Conservation (phyloP, 2,888 invertebrate species). For the Aporophyla lueneburgensis region DNA sequence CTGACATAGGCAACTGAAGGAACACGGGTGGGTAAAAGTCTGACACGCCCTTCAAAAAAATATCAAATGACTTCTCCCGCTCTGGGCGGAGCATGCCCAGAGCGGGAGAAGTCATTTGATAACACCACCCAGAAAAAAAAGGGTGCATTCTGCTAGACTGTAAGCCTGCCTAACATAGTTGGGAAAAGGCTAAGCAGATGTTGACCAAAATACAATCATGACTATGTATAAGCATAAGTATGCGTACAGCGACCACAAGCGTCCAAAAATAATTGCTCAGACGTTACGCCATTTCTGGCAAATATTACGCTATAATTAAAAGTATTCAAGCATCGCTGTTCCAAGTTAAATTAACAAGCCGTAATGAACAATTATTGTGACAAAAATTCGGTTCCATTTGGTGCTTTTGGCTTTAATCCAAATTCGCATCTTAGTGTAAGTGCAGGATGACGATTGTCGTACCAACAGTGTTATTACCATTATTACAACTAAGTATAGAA, state of each 20-base stretch:
- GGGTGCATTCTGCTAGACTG: too few relatives aligned
- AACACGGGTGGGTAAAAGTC: too few relatives aligned
- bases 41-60: too few relatives aligned
- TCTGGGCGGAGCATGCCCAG: too few relatives aligned
- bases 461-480: slow-evolving; percentile 23
- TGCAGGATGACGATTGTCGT: slow-evolving; percentile 37
- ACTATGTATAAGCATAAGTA: background rate
- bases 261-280: background rate
- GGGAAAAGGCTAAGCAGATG: background rate
- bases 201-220: background rate
- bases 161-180: too few relatives aligned
- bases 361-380: slow-evolving; percentile 49
- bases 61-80: too few relatives aligned
- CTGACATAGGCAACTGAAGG: too few relatives aligned
- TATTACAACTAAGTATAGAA: background rate
- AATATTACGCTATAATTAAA: slow-evolving; percentile 32
- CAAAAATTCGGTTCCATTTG: slow-evolving; percentile 47
- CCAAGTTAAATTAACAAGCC: slow-evolving; percentile 44
- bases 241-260: background rate
- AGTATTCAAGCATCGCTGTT: slow-evolving; percentile 31
- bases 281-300: background rate
- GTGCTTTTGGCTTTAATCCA: slow-evolving; percentile 53
- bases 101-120: too few relatives aligned
- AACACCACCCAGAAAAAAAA: too few relatives aligned
- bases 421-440: slow-evolving; percentile 47